Percentiles rank a stretch among this genome's conserved stretches.
Evolutionary conservation across 2,797 vertebrate species (phyloP).

Genomic region (Atherinosoma microstoma): DNA sequence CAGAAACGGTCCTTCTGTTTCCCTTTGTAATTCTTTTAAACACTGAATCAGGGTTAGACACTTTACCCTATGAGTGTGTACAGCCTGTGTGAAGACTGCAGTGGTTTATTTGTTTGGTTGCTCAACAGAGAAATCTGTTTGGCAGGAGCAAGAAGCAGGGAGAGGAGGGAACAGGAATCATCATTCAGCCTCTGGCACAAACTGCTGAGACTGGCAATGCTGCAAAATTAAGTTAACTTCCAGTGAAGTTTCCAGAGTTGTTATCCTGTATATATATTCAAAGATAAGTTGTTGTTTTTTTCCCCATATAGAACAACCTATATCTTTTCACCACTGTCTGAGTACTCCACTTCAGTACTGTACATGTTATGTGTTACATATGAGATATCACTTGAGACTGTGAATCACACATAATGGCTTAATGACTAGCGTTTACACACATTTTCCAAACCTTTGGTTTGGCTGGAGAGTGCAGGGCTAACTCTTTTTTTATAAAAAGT

Average conservation of each 20-base stretch:
- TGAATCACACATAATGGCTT: too few relatives aligned
- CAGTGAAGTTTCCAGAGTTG: conserved; percentile 21
- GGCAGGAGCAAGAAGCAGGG: conserved; percentile 39
- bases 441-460: too few relatives aligned
- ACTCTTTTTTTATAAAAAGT: too few relatives aligned
- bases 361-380: too few relatives aligned
- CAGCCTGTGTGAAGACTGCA: conserved; percentile 16
- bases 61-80: conserved; percentile 16
- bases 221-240: conserved; percentile 48
- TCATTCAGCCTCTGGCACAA: conserved; percentile 56
- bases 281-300: not conserved
- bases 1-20: not conserved
- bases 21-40: conserved; percentile 22
- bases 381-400: too few relatives aligned
- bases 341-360: too few relatives aligned
- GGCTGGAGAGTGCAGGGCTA: too few relatives aligned
- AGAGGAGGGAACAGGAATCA: conserved; percentile 33
- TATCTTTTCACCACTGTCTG: not conserved
- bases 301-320: not conserved
- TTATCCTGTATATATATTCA: too few relatives aligned
- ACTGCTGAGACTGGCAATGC: conserved; percentile 34
- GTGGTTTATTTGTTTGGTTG: conserved; percentile 42
- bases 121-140: conserved; percentile 50
- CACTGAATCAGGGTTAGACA: conserved; percentile 17
- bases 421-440: too few relatives aligned